A percentile compares a stretch with the other conserved stretches of the same genome.
Conservation (phyloP, 2,888 invertebrate species). For the Diarsia brunnea region DNA sequence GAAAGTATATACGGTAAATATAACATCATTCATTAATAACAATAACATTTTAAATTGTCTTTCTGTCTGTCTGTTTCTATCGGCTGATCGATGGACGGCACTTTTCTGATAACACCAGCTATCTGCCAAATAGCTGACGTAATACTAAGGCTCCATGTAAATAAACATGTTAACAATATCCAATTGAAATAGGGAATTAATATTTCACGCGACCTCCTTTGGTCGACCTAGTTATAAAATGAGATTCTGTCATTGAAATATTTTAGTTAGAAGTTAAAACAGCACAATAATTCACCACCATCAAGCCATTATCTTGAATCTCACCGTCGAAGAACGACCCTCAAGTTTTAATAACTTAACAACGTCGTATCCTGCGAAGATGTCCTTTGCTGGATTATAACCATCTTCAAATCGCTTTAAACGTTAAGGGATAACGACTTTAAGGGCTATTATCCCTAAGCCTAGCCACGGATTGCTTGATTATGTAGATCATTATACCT, state of each 20-base stretch:
- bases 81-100: too few species aligned
- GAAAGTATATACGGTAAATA: too few species aligned
- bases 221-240: not conserved
- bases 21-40: too few species aligned
- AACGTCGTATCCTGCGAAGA: slow-evolving; percentile 11
- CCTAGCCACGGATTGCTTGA: not conserved
- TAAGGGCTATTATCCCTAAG: slow-evolving; percentile 4
- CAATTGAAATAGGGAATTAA: too few species aligned
- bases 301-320: not conserved
- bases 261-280: not conserved
- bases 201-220: too few species aligned
- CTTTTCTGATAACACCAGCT: too few species aligned
- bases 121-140: too few species aligned
- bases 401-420: slow-evolving; percentile 8
- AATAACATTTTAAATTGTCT: too few species aligned
- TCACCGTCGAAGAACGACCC: not conserved
- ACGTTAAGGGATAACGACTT: slow-evolving; percentile 7
- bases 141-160: too few species aligned
- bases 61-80: too few species aligned
- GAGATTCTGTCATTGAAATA: not conserved
- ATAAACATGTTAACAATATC: too few species aligned
- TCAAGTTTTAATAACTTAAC: slow-evolving; percentile 20
- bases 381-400: not conserved
- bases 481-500: slow-evolving; percentile 2
- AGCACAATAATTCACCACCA: not conserved